phyloP scores from a whole-genome alignment of 2,888 invertebrate species.

The Drosophila infuscata region DNA sequence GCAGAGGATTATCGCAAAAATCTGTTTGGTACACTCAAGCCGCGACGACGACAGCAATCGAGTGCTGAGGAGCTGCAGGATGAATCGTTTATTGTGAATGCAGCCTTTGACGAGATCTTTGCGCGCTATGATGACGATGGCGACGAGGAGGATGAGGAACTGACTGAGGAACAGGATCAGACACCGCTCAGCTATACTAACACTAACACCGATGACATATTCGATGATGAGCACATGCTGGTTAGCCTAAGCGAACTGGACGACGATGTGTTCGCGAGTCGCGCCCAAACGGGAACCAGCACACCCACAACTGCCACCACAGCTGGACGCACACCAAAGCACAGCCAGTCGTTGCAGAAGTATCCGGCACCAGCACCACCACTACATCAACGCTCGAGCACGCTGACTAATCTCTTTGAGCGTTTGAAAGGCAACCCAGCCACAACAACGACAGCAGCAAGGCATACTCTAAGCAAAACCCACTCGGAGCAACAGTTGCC shows the following conservation, averaged over 20 bases:
- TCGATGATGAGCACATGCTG: slow-evolving; percentile 73
- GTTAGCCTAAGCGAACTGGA: slow-evolving; percentile 76
- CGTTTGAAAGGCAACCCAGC: slow-evolving; percentile 65
- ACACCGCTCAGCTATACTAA: slow-evolving; percentile 33
- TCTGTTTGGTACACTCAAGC: slow-evolving; percentile 78
- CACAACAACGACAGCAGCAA: slow-evolving; percentile 30
- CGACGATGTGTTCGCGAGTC: slow-evolving; percentile 73
- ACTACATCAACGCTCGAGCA: slow-evolving; percentile 70
- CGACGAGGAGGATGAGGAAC: slow-evolving; percentile 76
- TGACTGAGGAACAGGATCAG: slow-evolving; percentile 45
- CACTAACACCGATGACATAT: slow-evolving; percentile 62
- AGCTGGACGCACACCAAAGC: slow-evolving; percentile 74
- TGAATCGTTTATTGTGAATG: slow-evolving; percentile 81
- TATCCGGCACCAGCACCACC: slow-evolving; percentile 73
- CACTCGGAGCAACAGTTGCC: slow-evolving; percentile 72
- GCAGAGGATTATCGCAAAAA: slow-evolving; percentile 84
- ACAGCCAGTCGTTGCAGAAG: slow-evolving; percentile 67
- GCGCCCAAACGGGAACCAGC: slow-evolving; percentile 56
- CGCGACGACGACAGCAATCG: slow-evolving; percentile 20
- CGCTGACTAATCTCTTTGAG: slow-evolving; percentile 81
- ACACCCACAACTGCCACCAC: slow-evolving; percentile 58
- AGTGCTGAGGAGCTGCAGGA: slow-evolving; percentile 74
- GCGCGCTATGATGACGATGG: slow-evolving; percentile 78
- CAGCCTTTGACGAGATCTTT: slow-evolving; percentile 84
- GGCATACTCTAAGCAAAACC: slow-evolving; percentile 55